phyloP scores from a whole-genome alignment of 2,113 vertebrate genomes.

The Chitala chitala region DNA sequence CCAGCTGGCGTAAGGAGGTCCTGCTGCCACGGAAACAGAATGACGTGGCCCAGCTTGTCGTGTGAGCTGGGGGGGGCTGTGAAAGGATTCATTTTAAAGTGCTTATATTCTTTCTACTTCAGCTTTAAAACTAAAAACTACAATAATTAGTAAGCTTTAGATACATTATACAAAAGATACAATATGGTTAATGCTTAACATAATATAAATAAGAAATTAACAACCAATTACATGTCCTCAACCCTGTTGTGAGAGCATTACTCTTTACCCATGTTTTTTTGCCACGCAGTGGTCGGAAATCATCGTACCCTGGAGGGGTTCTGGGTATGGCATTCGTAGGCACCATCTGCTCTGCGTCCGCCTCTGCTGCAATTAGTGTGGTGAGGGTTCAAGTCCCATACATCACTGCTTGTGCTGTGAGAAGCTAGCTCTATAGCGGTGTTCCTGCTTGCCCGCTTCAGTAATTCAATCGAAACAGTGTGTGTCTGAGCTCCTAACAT shows the following conservation, averaged over 20 bases:
- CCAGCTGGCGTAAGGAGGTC: constrained; percentile 59
- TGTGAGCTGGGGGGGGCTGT: constrained; percentile 61
- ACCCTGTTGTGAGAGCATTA: too few species aligned
- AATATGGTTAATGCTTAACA: too few species aligned
- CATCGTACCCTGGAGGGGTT: constrained; percentile 32
- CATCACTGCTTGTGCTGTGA: not conserved
- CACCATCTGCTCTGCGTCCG: constrained; percentile 62
- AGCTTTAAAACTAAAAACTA: too few species aligned
- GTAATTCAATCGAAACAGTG: not conserved
- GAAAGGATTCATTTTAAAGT: not conserved
- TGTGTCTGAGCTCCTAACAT: too few species aligned
- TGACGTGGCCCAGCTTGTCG: constrained; percentile 70
- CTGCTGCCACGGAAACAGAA: constrained; percentile 51
- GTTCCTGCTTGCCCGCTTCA: too few species aligned
- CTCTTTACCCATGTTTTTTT: constrained; percentile 20
- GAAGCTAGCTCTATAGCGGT: not conserved
- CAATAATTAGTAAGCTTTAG: too few species aligned
- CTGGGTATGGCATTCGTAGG: constrained; percentile 82
- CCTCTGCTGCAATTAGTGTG: constrained; percentile 69
- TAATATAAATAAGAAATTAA: too few species aligned
- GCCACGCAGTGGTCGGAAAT: constrained; percentile 53
- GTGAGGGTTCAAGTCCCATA: constrained; percentile 52
- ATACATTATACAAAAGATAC: too few species aligned
- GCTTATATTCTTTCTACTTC: not conserved
- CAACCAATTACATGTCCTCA: too few species aligned